A percentile compares a stretch with the other conserved stretches of the same genome.
phyloP scores from a whole-genome alignment of 2,797 vertebrate species.

The Epinephelus coioides region DNA sequence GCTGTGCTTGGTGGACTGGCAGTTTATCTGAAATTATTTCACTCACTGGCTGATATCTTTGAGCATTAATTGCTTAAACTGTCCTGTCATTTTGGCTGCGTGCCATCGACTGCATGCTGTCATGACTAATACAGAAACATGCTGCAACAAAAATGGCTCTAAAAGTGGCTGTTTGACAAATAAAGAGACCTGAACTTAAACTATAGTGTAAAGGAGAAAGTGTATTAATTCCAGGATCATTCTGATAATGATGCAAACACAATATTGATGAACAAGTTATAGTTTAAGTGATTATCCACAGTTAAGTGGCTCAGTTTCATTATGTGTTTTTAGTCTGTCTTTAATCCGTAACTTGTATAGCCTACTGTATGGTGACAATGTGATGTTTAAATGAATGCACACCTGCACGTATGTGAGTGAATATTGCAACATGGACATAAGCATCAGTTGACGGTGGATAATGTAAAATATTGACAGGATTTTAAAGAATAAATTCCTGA shows the following conservation, averaged over 20 bases:
- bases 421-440: not conserved
- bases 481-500: not conserved
- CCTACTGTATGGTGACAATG: not conserved
- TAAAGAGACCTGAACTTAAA: conserved; percentile 1
- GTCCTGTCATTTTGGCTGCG: conserved; percentile 60
- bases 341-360: not conserved
- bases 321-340: not conserved
- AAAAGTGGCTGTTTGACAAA: conserved; percentile 1
- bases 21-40: conserved; percentile 69
- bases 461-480: not conserved
- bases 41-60: conserved; percentile 60
- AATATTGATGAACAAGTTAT: not conserved
- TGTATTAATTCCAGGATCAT: not conserved
- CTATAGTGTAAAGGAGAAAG: not conserved
- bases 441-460: not conserved
- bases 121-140: conserved; percentile 4
- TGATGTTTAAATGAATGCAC: not conserved
- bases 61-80: conserved; percentile 89
- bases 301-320: not conserved
- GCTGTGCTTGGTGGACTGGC: conserved; percentile 59
- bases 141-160: not conserved
- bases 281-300: not conserved
- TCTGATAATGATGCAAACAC: not conserved
- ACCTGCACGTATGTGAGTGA: not conserved
- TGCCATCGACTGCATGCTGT: conserved; percentile 42